Conservation (phyloP, 2,888 invertebrate genomes). For the Dendrolimus houi region DNA sequence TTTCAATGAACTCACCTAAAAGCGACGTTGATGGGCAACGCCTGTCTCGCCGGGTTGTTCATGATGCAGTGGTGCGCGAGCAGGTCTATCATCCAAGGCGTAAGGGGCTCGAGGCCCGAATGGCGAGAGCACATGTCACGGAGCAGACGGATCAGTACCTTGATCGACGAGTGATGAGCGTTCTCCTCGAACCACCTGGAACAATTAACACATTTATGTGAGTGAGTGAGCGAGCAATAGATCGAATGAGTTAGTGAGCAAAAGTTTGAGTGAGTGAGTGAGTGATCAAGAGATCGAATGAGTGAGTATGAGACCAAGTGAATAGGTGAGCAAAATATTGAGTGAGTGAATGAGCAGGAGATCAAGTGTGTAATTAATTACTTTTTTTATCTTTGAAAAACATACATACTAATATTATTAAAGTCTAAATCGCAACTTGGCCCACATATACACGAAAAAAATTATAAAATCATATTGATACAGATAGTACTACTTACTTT, state of each 20-base stretch:
- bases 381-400: too few relatives aligned
- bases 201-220: neutral
- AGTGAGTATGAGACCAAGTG: neutral
- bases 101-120: slow-evolving; percentile 91
- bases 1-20: slow-evolving; percentile 77
- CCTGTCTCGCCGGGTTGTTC: slow-evolving; percentile 96
- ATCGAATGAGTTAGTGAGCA: neutral
- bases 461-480: too few relatives aligned
- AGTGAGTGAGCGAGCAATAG: neutral
- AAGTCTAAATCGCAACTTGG: too few relatives aligned
- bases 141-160: slow-evolving; percentile 94
- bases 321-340: neutral
- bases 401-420: too few relatives aligned
- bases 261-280: neutral
- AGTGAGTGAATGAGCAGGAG: too few relatives aligned
- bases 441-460: too few relatives aligned
- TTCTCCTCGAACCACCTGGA: slow-evolving; percentile 95
- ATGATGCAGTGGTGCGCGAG: slow-evolving; percentile 97
- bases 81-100: slow-evolving; percentile 97
- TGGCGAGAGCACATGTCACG: slow-evolving; percentile 94
- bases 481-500: too few relatives aligned
- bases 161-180: slow-evolving; percentile 97
- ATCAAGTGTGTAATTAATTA: too few relatives aligned
- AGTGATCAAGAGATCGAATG: neutral
- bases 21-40: slow-evolving; percentile 93